Evolutionary conservation across 2,797 vertebrate species (phyloP).

Genomic region (Antrozous pallidus): DNA sequence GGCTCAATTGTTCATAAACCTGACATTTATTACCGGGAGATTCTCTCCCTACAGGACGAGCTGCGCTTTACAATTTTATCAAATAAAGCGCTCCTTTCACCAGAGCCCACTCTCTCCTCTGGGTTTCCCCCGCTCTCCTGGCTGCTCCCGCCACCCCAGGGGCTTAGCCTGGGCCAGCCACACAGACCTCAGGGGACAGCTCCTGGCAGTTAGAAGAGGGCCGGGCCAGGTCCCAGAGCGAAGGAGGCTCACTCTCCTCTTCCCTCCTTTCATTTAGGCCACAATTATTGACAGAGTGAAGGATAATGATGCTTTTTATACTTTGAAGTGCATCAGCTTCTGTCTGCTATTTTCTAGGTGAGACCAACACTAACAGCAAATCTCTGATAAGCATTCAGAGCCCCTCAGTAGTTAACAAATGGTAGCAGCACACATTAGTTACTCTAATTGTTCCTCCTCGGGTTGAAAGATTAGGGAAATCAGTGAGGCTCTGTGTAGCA

Average conservation of each 20-base stretch:
- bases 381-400: background rate
- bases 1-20: slow-evolving; percentile 84
- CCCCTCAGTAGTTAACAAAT: background rate
- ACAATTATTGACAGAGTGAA: background rate
- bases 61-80: slow-evolving; percentile 81
- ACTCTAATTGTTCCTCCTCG: background rate
- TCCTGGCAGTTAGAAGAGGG: fast-evolving
- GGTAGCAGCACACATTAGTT: background rate
- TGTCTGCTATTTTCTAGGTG: background rate
- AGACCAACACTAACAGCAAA: background rate
- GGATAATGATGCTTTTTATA: background rate
- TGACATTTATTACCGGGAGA: slow-evolving; percentile 82
- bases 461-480: background rate
- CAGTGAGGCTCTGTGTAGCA: background rate
- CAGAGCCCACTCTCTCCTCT: background rate
- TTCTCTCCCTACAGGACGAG: slow-evolving; percentile 70
- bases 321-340: background rate
- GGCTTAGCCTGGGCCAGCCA: background rate
- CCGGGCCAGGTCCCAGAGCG: background rate
- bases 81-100: slow-evolving; percentile 74
- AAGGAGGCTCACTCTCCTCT: too few relatives aligned
- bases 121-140: background rate
- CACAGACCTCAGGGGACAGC: background rate
- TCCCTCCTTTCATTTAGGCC: background rate
- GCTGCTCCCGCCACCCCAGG: background rate